Evolutionary conservation across 1,140 invertebrate species (phyloP), one percentile per base, ranked within the genome.

Genomic region (Sinella curviseta): DNA sequence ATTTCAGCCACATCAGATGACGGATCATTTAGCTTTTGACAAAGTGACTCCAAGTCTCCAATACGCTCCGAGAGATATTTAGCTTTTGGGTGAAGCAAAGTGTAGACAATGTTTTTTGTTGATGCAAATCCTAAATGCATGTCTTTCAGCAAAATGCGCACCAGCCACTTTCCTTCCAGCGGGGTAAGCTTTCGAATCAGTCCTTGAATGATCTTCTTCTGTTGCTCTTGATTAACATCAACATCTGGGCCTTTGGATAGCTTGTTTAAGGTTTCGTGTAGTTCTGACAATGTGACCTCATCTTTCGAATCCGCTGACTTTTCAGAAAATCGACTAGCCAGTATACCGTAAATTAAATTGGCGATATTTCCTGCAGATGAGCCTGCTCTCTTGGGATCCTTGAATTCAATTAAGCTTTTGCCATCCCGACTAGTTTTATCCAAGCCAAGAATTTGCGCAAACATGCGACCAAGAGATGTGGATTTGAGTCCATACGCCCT

Each of bases 161-260:
- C 93, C 0, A 97, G 86, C 95, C 95, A 97, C 87, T 96, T 96
- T 79, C 94, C 90, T 85, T 97, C 94, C 31, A 90, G 80, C 0
- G 92, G 90, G n/a, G 90, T 91, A 83, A 92, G 88, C 55, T 88
- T 88, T 28, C 89, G 87, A 1, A 92, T 77, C 48, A 83, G 84
- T 76, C 65, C 85, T 85, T 79, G 67, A 55, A 85, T 76, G 54
- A 82, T 77, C 67, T 60, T 83, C 74, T 67, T 82, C 82, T 78
- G 85, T 67, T n/a, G 75, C 8, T 77, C 74, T 67, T 79, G 74
- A 17, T 80, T 79, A 60, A 79, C 35, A 67, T 77, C 73, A 84
- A 85, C 86, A 85, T 81, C 89, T 2, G 31, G n/a, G 12, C 65
- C 30, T 16, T 86, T 85, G 12, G 93, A 91, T 74, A 96, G 90